Percentiles rank a stretch among this genome's conserved stretches.
Conservation (phyloP, 1,140 invertebrate genomes). For the Trichonephila inaurata region DNA sequence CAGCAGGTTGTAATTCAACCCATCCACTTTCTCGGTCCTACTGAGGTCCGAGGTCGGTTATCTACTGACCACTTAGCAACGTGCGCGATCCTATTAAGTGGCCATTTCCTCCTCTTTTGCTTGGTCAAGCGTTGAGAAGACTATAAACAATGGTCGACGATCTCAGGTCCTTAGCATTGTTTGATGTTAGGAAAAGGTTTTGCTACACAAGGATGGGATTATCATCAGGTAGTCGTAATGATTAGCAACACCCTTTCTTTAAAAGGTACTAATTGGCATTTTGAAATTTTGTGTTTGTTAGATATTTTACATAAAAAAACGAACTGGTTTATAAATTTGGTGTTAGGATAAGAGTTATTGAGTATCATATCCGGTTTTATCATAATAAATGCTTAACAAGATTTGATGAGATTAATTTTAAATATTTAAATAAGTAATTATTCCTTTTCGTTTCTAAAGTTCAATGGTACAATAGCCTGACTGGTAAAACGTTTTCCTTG, state of each 20-base stretch:
- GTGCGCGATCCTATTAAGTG: conserved; percentile 6
- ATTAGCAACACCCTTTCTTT: not conserved
- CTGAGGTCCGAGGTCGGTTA: not conserved
- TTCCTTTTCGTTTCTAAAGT: too few relatives aligned
- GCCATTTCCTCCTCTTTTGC: conserved; percentile 23
- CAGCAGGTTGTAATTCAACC: not conserved
- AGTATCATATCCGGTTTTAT: too few relatives aligned
- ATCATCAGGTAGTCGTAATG: not conserved
- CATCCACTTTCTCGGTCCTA: not conserved
- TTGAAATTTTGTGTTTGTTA: not conserved
- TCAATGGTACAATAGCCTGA: too few relatives aligned
- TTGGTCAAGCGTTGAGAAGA: not conserved
- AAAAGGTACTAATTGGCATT: not conserved
- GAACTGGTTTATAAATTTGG: too few relatives aligned
- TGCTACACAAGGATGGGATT: too few relatives aligned
- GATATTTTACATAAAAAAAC: not conserved
- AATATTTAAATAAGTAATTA: too few relatives aligned
- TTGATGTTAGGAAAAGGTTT: not conserved
- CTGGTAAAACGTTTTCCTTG: too few relatives aligned
- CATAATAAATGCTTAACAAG: too few relatives aligned
- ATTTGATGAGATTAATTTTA: too few relatives aligned
- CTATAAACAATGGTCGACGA: not conserved
- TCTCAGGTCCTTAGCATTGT: not conserved
- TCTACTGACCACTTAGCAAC: conserved; percentile 2
- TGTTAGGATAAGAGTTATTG: too few relatives aligned